Evolutionary conservation across 2,113 vertebrate genomes (phyloP), one percentile per base, ranked within the genome.

Genomic region (Zingel zingel): DNA sequence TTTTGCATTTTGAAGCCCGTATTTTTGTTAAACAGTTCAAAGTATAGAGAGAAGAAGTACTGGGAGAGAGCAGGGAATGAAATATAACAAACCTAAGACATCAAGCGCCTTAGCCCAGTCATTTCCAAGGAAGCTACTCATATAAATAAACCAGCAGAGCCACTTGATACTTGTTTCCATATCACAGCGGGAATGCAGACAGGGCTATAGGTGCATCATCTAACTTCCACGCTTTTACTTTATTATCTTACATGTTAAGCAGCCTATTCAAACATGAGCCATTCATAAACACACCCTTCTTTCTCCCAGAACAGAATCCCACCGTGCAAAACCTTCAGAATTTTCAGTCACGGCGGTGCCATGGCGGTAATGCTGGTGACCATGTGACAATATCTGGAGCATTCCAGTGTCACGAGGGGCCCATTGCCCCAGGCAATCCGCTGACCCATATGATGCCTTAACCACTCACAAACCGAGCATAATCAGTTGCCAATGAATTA

Each of bases 311-410:
- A 74, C 54, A 62, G n/a, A 75, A 56, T 80, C 66, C 79, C 71
- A 77, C 51, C 73, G 39, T 51, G 68, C 33, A 72, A 71, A 85
- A 27, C 30, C 56, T 27, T 84, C 36, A 56, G 45, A 65, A 36
- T 53, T 68, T 74, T 74, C 51, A 11, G 88, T 86, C 89, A 89
- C 8, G 62, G 48, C 43, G 30, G 85, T 83, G 82, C 82, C 68
- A 74, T 16, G 64, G 70, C 3, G 4, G 81, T 82, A 67, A 77
- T 59, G 72, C 75, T 69, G 85, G 63, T 65, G 67, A 88, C 75
- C 88, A 84, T 82, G 88, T 90, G 88, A 91, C 88, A 83, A 86
- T 69, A 83, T 86, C 61, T 66, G 75, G 63, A 88, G 79, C 89
- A 89, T 90, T 89, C 89, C 85, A 18, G 33, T 80, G 76, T 86